Percentiles rank a stretch among this genome's conserved stretches.
These are phyloP conservation scores for Hephaestus fuliginosus DNA, from an alignment of 2,797 vertebrate genomes.

Conservation along the genomic window DNA sequence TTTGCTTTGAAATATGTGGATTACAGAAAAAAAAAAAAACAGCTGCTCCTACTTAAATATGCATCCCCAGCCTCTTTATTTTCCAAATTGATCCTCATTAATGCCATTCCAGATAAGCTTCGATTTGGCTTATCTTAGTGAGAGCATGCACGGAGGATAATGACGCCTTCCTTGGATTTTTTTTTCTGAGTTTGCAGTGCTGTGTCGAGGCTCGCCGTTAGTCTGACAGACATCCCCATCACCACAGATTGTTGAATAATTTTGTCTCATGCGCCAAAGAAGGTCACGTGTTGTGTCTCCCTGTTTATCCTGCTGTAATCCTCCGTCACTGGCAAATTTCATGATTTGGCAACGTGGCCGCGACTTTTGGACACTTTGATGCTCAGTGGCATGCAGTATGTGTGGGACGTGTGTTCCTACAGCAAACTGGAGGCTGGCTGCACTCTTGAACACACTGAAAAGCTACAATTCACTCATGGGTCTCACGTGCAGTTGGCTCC, in stretches of 20 bases:
- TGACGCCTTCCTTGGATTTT: conserved; percentile 55
- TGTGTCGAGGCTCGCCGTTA: conserved; percentile 1
- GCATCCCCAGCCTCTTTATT: conserved; percentile 68
- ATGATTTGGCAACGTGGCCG: neutral
- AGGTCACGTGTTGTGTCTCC: conserved; percentile 23
- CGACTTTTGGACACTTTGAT: neutral
- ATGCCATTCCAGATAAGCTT: conserved; percentile 74
- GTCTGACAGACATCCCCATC: conserved; percentile 21
- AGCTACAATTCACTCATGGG: neutral
- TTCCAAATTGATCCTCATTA: conserved; percentile 78
- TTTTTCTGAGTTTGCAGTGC: conserved; percentile 14
- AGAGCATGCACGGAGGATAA: conserved; percentile 68
- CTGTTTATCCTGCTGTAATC: conserved; percentile 5
- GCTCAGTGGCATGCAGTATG: neutral
- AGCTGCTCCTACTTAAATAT: conserved; percentile 71
- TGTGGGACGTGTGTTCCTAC: neutral
- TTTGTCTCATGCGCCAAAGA: conserved; percentile 23
- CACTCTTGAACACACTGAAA: neutral
- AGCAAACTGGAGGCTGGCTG: conserved; percentile 11
- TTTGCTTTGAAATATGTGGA: conserved; percentile 72
- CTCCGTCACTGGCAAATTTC: conserved; percentile 10
- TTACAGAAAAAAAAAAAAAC: conserved; percentile 48
- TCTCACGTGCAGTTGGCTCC: neutral
- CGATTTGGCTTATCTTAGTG: conserved; percentile 68
- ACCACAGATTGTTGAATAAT: conserved; percentile 3